A percentile compares a stretch with the other conserved stretches of the same genome.
Evolutionary conservation across 2,113 vertebrate species (phyloP).

Genomic region (Melozone crissalis): DNA sequence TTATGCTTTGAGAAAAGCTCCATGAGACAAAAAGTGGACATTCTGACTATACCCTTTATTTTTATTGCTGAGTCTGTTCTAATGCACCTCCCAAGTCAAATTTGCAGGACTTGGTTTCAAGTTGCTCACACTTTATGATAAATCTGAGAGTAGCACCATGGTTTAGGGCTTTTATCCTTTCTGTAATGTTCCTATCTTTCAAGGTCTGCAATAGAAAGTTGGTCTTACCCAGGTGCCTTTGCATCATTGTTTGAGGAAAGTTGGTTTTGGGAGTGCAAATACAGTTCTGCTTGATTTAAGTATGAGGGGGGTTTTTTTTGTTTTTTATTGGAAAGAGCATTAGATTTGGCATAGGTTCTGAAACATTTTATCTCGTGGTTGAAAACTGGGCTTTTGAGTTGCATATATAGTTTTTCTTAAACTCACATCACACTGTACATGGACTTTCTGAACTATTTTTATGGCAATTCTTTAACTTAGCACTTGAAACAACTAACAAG

Average conservation of each 20-base stretch:
- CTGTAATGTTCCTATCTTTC: neutral
- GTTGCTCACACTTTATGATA: neutral
- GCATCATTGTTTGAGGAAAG: neutral
- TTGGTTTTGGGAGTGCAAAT: accelerated
- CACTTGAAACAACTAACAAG: neutral
- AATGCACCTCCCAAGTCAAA: neutral
- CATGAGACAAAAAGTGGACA: neutral
- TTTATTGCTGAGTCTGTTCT: neutral
- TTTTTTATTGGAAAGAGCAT: neutral
- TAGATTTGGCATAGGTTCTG: neutral
- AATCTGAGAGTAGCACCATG: neutral
- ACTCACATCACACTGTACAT: neutral
- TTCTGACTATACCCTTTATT: neutral
- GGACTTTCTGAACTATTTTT: neutral
- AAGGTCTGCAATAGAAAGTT: neutral
- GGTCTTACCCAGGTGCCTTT: neutral
- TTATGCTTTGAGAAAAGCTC: neutral
- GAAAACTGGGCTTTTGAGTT: neutral
- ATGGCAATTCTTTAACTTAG: neutral
- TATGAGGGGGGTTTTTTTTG: neutral
- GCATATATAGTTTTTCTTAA: neutral
- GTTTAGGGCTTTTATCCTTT: neutral
- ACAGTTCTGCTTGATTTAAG: neutral
- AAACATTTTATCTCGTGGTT: neutral
- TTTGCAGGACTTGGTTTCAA: neutral